phyloP scores from a whole-genome alignment of 2,888 invertebrate species.

The Apotomis turbidana region DNA sequence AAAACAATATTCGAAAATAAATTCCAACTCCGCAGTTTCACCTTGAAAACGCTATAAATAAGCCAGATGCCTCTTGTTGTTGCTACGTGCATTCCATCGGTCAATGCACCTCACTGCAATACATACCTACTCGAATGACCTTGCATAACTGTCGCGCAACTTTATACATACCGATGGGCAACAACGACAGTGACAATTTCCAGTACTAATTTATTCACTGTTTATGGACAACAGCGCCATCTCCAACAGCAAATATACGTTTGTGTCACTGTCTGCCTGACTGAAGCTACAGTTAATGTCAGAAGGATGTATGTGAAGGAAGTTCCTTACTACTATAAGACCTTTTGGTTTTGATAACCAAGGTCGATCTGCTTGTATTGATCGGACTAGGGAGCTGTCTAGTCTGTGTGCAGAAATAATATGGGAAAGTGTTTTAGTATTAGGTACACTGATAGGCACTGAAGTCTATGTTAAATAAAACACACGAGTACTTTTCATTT shows the following conservation, averaged over 20 bases:
- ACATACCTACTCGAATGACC: constrained; percentile 7
- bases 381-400: too few relatives aligned
- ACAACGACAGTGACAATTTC: neutral
- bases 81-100: constrained; percentile 15
- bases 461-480: too few relatives aligned
- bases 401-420: too few relatives aligned
- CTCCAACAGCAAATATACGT: neutral
- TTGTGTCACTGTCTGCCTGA: neutral
- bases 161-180: neutral
- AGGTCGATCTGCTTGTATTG: neutral
- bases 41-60: constrained; percentile 16
- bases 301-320: neutral
- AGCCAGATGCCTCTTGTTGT: neutral
- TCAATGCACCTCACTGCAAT: constrained; percentile 16
- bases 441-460: too few relatives aligned
- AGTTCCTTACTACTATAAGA: neutral
- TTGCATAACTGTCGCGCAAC: constrained; percentile 10
- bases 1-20: too few relatives aligned
- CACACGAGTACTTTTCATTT: too few relatives aligned
- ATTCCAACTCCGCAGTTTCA: neutral
- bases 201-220: neutral
- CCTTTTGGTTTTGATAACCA: neutral
- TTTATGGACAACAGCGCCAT: constrained; percentile 4
- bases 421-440: too few relatives aligned
- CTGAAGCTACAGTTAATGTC: neutral